Conservation (phyloP, 2,113 vertebrate species). For the Peromyscus maniculatus region DNA sequence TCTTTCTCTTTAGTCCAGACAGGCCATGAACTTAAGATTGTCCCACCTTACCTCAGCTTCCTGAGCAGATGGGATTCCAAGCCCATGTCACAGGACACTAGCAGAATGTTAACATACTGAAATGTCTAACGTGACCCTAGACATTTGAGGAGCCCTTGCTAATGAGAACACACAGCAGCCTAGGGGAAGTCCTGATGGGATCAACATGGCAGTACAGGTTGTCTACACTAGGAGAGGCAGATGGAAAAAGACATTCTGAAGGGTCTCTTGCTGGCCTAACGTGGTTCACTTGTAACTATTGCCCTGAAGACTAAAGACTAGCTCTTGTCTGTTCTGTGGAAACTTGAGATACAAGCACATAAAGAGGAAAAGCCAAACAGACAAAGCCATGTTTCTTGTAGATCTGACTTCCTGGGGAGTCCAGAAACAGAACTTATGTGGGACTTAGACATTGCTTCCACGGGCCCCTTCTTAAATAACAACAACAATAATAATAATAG, state of each 20-base stretch:
- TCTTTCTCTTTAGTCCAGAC: background rate
- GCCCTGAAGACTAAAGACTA: background rate
- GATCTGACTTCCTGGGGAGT: background rate
- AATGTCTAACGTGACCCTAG: constrained; percentile 1
- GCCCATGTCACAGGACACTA: background rate
- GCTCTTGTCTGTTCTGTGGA: background rate
- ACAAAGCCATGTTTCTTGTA: background rate
- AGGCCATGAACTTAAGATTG: background rate
- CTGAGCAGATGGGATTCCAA: background rate
- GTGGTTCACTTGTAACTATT: constrained; percentile 27
- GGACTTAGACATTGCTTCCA: background rate
- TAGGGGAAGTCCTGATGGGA: background rate
- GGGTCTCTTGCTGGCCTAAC: background rate
- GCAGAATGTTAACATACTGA: background rate
- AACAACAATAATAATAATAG: background rate
- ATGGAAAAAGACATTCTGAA: constrained; percentile 18
- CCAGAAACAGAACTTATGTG: background rate
- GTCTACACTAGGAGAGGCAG: constrained; percentile 30
- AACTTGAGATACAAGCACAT: constrained; percentile 1
- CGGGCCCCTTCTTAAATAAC: background rate
- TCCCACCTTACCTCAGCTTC: background rate
- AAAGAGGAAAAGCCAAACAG: background rate
- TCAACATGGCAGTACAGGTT: background rate
- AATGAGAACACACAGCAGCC: background rate
- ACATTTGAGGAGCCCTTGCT: background rate